Percentiles rank a stretch among this genome's conserved stretches.
Evolutionary conservation across 92 coral and sea anemone species (phyloP).

Genomic region (Zoanthus sociatus): DNA sequence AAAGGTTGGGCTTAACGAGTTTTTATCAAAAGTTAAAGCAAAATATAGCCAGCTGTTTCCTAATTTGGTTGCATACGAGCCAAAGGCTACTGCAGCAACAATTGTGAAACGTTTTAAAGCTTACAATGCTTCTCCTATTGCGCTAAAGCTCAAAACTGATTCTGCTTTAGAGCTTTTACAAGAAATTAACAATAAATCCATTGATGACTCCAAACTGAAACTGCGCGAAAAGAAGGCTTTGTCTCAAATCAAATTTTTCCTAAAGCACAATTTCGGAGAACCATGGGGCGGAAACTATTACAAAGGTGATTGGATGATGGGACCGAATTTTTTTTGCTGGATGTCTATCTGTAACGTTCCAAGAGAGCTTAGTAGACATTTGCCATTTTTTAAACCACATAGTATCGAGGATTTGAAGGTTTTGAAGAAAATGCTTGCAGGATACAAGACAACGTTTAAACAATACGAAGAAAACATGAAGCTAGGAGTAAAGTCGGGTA

Average conservation of each 20-base stretch:
- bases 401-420: constrained; percentile 57
- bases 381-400: constrained; percentile 63
- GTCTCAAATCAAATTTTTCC: constrained; percentile 78
- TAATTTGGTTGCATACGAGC: constrained; percentile 45
- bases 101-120: constrained; percentile 64
- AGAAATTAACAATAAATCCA: constrained; percentile 61
- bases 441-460: constrained; percentile 63
- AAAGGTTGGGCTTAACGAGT: constrained; percentile 64
- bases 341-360: constrained; percentile 75
- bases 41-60: constrained; percentile 68
- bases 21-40: constrained; percentile 68
- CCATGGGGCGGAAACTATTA: constrained; percentile 80
- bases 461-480: constrained; percentile 76
- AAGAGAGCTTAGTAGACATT: constrained; percentile 43
- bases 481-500: constrained; percentile 83
- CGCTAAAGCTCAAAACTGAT: constrained; percentile 78
- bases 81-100: constrained; percentile 36
- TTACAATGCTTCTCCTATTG: constrained; percentile 71
- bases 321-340: constrained; percentile 90
- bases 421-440: constrained; percentile 59
- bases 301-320: constrained; percentile 87
- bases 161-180: constrained; percentile 63
- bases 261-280: constrained; percentile 76
- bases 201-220: constrained; percentile 62
- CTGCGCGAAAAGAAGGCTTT: constrained; percentile 84